phyloP scores from a whole-genome alignment of 2,888 invertebrate genomes.

The Torymus aiolomorphi region DNA sequence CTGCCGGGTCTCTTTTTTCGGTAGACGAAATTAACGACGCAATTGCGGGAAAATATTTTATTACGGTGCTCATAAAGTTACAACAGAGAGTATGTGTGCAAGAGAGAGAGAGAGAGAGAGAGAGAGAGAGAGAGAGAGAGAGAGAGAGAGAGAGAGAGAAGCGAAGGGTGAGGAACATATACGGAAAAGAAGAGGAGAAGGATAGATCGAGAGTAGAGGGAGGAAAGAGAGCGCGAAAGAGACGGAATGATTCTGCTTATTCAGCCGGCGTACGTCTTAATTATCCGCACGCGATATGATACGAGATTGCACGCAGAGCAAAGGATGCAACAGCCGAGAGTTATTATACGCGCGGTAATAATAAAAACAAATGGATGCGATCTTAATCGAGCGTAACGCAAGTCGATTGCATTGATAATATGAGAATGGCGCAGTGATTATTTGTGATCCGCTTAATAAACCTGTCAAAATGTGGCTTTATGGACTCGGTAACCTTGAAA shows the following conservation, averaged over 20 bases:
- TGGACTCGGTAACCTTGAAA: background rate
- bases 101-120: slow-evolving; percentile 9
- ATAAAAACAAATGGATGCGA: slow-evolving; percentile 29
- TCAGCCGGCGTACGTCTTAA: slow-evolving; percentile 24
- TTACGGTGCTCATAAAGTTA: slow-evolving; percentile 44
- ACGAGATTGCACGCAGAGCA: background rate
- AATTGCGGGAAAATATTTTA: slow-evolving; percentile 53
- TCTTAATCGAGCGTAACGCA: slow-evolving; percentile 42
- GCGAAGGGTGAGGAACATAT: background rate
- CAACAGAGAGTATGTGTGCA: background rate
- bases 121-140: background rate
- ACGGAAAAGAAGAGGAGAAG: background rate
- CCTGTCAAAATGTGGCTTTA: background rate
- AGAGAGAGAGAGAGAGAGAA: slow-evolving; percentile 34
- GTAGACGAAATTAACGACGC: slow-evolving; percentile 49
- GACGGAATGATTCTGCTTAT: slow-evolving; percentile 25
- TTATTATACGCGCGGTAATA: slow-evolving; percentile 15
- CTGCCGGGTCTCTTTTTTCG: slow-evolving; percentile 26
- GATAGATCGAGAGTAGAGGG: too few species aligned
- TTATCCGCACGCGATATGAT: slow-evolving; percentile 19
- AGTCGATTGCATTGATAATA: slow-evolving; percentile 11
- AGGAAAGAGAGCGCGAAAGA: background rate
- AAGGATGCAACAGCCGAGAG: background rate
- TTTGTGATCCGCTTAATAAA: background rate
- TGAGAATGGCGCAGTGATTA: background rate